phyloP scores from a whole-genome alignment of 1,140 invertebrate genomes.

The Hermetia illucens region DNA sequence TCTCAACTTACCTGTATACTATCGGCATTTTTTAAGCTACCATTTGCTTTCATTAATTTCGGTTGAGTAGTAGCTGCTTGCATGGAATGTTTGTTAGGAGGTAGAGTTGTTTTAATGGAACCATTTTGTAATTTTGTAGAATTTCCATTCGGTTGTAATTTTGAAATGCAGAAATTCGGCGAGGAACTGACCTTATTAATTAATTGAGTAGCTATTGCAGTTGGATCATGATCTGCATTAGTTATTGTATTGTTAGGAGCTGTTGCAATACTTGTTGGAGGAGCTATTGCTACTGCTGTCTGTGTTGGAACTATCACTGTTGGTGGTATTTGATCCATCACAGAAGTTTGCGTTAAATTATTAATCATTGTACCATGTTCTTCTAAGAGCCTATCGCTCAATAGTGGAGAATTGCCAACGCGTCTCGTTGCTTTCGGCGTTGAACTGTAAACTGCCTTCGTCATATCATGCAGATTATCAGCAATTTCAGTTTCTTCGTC shows the following conservation, averaged over 20 bases:
- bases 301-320: constrained; percentile 20
- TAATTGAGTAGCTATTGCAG: constrained; percentile 23
- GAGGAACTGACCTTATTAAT: constrained; percentile 22
- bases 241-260: constrained; percentile 6
- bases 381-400: not conserved
- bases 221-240: constrained; percentile 20
- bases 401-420: constrained; percentile 1
- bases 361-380: not conserved
- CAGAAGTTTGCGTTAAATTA: too few species aligned
- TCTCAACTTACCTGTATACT: constrained; percentile 6
- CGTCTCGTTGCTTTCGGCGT: constrained; percentile 7
- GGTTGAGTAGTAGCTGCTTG: not conserved
- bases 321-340: too few species aligned
- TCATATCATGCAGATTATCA: not conserved
- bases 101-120: constrained; percentile 16
- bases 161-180: constrained; percentile 10
- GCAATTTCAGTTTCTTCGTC: not conserved
- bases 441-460: not conserved
- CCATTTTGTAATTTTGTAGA: constrained; percentile 17
- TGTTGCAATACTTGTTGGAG: constrained; percentile 17
- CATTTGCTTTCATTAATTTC: not conserved
- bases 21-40: constrained; percentile 1
- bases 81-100: constrained; percentile 6
- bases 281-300: constrained; percentile 15
- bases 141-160: not conserved